Evolutionary conservation across 2,797 vertebrate species (phyloP), one percentile per base, ranked within the genome.

Genomic region (Sebastes nivosus): DNA sequence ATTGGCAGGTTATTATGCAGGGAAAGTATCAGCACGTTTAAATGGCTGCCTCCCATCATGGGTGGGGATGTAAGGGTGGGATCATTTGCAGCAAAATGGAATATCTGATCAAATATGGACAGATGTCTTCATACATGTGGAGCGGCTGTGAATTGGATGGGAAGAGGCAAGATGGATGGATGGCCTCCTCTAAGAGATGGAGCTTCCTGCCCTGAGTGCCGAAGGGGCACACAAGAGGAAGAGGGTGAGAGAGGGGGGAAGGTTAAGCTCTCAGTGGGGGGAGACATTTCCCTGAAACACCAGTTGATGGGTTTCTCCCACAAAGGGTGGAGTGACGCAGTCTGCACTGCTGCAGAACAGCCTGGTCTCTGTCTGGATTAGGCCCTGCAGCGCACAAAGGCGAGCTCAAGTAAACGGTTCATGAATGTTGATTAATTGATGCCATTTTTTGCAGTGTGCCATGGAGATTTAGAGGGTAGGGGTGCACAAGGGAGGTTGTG

Each of bases 351-450:
- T 91, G 93, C 91, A 93, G 90, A 96, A 96, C 95, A 96, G 95
- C 95, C 94, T 93, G 94, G 93, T 94, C 95, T 95, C 95, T 96
- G 95, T 96, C 95, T 95, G 95, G 94, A 95, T 95, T 95, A 94
- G 93, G 93, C 94, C 94, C 93, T 93, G 93, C 91, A 72, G 75
- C 84, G 84, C 91, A 96, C 95, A 96, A 96, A 95, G 88, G 94
- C 81, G 94, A 94, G 95, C 95, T 95, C 93, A 94, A 96, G 95
- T 95, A 95, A 96, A 96, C 95, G 94, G 93, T 95, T 95, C 95
- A 96, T 96, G 96, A 96, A 96, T 96, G 94, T 95, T 96, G 96
- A 96, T 96, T 96, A 95, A 96, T 96, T 96, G 95, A 95, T 94
- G 95, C 95, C 94, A 95, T 96, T 96, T 66, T 95, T 96, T 94